phyloP scores from a whole-genome alignment of 2,113 vertebrate species.

The Cyprinus carpio region DNA sequence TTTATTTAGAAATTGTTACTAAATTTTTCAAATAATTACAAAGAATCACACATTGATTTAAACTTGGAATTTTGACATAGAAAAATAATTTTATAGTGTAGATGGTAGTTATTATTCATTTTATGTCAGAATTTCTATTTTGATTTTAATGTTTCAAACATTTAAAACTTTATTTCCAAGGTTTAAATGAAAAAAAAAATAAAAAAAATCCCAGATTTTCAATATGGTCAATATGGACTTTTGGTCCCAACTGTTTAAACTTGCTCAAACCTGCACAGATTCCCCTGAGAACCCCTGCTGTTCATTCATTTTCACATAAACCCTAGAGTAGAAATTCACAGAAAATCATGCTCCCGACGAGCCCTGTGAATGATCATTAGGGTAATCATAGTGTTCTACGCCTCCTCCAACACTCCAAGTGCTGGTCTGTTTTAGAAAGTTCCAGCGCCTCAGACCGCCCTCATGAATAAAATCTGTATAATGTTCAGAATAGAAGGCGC shows the following conservation, averaged over 20 bases:
- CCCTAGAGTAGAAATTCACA: conserved; percentile 18
- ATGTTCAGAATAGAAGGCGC: conserved; percentile 35
- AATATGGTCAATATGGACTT: background rate
- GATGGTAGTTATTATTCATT: too few species aligned
- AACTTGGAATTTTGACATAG: too few species aligned
- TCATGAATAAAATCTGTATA: conserved; percentile 52
- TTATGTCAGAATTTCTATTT: background rate
- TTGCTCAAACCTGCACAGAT: conserved; percentile 10
- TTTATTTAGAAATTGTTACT: too few species aligned
- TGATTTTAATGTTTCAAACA: background rate
- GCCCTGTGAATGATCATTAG: conserved; percentile 34
- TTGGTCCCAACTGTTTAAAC: background rate
- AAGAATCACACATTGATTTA: too few species aligned
- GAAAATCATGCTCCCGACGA: conserved; percentile 22
- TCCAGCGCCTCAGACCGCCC: conserved; percentile 40
- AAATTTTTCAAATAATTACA: too few species aligned
- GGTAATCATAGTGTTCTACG: conserved; percentile 42
- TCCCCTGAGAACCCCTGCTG: background rate
- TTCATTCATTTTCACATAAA: conserved; percentile 23
- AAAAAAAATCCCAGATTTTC: background rate
- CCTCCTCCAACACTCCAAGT: conserved; percentile 36
- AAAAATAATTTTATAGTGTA: too few species aligned
- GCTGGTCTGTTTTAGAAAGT: conserved; percentile 43
- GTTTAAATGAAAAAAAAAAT: background rate
- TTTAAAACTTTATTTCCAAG: background rate